phyloP scores from a whole-genome alignment of 2,797 vertebrate genomes.

The Enteromius anoplus region DNA sequence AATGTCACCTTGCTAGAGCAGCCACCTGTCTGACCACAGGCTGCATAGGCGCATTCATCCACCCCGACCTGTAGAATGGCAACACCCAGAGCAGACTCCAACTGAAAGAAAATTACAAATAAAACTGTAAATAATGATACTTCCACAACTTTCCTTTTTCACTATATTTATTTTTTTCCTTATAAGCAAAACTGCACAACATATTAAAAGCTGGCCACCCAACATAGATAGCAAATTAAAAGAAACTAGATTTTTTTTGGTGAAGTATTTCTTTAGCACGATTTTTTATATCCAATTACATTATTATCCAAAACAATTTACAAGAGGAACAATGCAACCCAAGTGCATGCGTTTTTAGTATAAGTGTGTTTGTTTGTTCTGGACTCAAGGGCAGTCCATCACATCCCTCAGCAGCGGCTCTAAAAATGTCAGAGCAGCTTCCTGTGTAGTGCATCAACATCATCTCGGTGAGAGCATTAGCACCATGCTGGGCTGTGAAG shows the following conservation, averaged over 20 bases:
- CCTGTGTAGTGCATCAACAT: conserved; percentile 51
- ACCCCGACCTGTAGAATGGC: conserved; percentile 82
- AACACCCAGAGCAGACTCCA: conserved; percentile 82
- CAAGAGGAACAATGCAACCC: background rate
- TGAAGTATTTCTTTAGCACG: background rate
- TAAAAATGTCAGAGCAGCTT: conserved; percentile 48
- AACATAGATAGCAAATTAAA: background rate
- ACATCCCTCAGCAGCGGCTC: conserved; percentile 49
- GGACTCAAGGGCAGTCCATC: conserved; percentile 47
- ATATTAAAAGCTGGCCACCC: background rate
- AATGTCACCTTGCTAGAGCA: conserved; percentile 79
- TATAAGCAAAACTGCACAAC: background rate
- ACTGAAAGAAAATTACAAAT: conserved; percentile 66
- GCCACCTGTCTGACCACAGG: conserved; percentile 78
- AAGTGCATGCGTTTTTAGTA: conserved; percentile 6
- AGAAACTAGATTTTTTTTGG: background rate
- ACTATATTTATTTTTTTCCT: background rate
- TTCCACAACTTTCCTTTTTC: background rate
- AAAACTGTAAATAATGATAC: background rate
- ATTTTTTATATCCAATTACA: background rate
- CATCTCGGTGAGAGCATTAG: conserved; percentile 45
- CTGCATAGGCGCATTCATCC: conserved; percentile 78
- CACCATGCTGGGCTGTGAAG: conserved; percentile 37
- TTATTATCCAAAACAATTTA: background rate
- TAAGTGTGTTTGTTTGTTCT: conserved; percentile 3